These are phyloP conservation scores for Epizoanthus ramosus DNA, from an alignment of 92 coral and sea anemone species.

Conservation along the genomic window DNA sequence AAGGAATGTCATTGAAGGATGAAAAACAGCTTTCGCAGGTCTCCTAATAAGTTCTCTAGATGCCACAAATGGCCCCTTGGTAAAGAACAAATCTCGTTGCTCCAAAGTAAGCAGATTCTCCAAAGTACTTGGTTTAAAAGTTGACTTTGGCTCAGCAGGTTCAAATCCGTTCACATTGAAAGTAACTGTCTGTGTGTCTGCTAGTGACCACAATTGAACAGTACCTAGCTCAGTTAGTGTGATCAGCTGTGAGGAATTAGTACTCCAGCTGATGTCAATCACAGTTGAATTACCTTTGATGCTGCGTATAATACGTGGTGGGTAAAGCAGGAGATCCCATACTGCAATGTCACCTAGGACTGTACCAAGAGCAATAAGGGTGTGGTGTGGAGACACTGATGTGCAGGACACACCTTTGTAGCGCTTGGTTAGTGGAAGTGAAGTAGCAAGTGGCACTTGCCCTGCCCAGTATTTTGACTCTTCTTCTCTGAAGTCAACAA, in stretches of 20 bases:
- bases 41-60: constrained; percentile 44
- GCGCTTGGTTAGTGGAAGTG: constrained; percentile 72
- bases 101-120: constrained; percentile 47
- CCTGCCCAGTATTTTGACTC: constrained; percentile 83
- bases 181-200: constrained; percentile 53
- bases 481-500: constrained; percentile 58
- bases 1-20: constrained; percentile 71
- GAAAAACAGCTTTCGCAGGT: constrained; percentile 62
- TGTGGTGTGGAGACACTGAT: constrained; percentile 67
- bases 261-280: constrained; percentile 65
- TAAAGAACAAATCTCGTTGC: constrained; percentile 58
- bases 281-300: constrained; percentile 61
- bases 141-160: constrained; percentile 66
- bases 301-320: constrained; percentile 78
- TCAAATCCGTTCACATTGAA: constrained; percentile 78
- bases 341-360: constrained; percentile 79
- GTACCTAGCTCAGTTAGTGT: constrained; percentile 67
- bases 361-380: constrained; percentile 75
- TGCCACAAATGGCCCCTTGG: constrained; percentile 64
- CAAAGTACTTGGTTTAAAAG: constrained; percentile 63
- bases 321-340: constrained; percentile 73
- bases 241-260: constrained; percentile 62
- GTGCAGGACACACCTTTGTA: constrained; percentile 75
- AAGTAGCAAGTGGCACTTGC: constrained; percentile 38
- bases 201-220: constrained; percentile 72